Percentiles rank a stretch among this genome's conserved stretches.
Conservation (phyloP, 1,140 invertebrate genomes). For the Protaetia brevitarsis region DNA sequence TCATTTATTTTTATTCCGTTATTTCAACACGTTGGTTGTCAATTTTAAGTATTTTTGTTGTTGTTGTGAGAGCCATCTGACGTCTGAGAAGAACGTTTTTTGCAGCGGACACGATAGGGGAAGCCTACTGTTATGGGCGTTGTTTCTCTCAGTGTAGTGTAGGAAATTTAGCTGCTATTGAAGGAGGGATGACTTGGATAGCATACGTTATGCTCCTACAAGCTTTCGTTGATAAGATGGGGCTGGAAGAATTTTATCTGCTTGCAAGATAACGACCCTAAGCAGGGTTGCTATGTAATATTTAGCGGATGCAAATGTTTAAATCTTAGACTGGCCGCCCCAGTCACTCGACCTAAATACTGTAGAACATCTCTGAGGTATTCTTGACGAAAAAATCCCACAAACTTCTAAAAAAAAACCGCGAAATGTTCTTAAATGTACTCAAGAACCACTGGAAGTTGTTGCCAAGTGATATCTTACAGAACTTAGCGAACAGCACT, state of each 20-base stretch:
- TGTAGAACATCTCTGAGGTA: not conserved
- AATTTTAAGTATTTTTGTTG: no score
- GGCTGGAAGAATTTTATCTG: no score
- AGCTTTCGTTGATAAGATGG: not conserved
- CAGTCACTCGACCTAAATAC: not conserved
- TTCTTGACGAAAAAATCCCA: not conserved
- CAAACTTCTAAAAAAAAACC: not conserved
- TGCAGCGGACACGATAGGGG: not conserved
- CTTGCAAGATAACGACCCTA: no score
- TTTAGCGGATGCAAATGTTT: not conserved
- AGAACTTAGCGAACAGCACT: no score
- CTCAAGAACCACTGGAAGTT: no score
- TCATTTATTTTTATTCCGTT: no score
- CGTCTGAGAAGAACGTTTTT: not conserved
- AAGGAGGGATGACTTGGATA: not conserved
- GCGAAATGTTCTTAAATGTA: no score
- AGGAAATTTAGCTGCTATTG: no score
- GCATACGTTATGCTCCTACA: not conserved
- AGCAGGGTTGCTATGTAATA: no score
- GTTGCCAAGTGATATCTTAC: no score
- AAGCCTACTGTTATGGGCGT: not conserved
- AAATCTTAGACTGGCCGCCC: not conserved
- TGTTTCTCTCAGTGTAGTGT: not conserved
- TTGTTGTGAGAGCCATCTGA: no score
- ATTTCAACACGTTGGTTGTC: no score